These are phyloP conservation scores for Rhipidura dahli DNA, from an alignment of 2,113 vertebrate species.

Conservation along the genomic window DNA sequence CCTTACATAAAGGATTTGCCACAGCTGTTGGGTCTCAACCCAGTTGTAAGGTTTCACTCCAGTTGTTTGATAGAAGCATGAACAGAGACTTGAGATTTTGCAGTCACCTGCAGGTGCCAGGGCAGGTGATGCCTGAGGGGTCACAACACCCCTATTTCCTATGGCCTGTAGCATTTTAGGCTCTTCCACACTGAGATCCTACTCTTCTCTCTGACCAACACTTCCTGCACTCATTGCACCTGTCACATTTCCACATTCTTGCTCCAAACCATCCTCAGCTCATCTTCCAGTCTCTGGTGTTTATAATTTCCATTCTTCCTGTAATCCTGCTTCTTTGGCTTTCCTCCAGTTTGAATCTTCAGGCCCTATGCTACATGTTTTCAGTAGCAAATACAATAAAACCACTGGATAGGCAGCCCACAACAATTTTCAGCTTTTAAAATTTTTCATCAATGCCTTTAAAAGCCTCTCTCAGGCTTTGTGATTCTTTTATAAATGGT, in stretches of 20 bases:
- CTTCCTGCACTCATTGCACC: neutral
- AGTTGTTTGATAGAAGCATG: neutral
- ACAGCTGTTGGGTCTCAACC: neutral
- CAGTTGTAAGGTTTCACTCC: accelerated
- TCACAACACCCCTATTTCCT: neutral
- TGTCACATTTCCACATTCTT: neutral
- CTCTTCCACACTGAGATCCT: neutral
- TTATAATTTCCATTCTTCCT: neutral
- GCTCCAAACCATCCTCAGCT: neutral
- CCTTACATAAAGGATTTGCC: neutral
- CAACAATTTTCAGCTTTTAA: neutral
- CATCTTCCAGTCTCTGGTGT: neutral
- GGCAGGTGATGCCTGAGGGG: neutral
- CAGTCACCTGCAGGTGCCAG: neutral
- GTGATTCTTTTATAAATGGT: neutral
- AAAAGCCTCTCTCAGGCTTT: neutral
- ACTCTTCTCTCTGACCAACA: neutral
- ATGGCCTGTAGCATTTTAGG: neutral
- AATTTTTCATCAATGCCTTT: neutral
- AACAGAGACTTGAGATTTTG: neutral
- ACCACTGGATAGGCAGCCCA: neutral
- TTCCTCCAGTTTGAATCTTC: neutral
- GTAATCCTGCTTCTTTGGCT: neutral
- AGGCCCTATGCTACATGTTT: neutral
- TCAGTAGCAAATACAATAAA: neutral